Base-by-base conservation (phyloP, 2,888 invertebrate genomes). In the Trileptium ribeirensis region DNA sequence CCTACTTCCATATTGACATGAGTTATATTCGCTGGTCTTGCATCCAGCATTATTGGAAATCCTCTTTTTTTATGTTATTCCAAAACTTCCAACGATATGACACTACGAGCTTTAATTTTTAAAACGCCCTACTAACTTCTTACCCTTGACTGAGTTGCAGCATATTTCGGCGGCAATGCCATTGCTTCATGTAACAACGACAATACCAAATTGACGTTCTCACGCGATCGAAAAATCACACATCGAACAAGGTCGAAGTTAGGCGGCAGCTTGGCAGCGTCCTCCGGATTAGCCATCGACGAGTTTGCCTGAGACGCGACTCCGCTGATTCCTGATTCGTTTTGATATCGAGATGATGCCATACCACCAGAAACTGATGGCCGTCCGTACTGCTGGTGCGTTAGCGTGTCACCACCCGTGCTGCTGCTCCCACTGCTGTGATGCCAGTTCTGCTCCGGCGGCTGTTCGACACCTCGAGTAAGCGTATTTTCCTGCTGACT, bases 131-230 rank as follows among this genome's bases (percentile, higher is more conserved):
- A n/a, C n/a, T n/a, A n/a, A n/a, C n/a, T 15, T 36, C n/a, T 77
- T 77, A 77, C 79, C 8, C 74, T 79, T 1, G n/a, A 39, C 67
- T 75, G 29, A 1, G 81, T 77, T 8, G 1, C 31, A 1, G 81
- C 64, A 67, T 81, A 81, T n/a, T 74, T 29, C 2, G 81, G 77
- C 2, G 77, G 34, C 77, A 81, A 64, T 31, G 78, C 29, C 29
- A 81, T 78, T 33, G 31, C 31, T n/a, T 40, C 77, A 2, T 67
- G 75, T 1, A 81, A 29, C 1, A 77, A 33, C 84, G 84, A 24
- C 86, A 87, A 79, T 85, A 34, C 39, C 15, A 77, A 36, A 34
- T 82, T 79, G 39, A 78, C 38, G 39, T 77, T 78, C n/a, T 24
- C 38, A 1, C 67, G 31, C 1, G 31, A 33, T 1, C 40, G 64